These are phyloP conservation scores for Actinemys pallida DNA, from an alignment of 2,113 vertebrate genomes.

Conservation along the genomic window DNA sequence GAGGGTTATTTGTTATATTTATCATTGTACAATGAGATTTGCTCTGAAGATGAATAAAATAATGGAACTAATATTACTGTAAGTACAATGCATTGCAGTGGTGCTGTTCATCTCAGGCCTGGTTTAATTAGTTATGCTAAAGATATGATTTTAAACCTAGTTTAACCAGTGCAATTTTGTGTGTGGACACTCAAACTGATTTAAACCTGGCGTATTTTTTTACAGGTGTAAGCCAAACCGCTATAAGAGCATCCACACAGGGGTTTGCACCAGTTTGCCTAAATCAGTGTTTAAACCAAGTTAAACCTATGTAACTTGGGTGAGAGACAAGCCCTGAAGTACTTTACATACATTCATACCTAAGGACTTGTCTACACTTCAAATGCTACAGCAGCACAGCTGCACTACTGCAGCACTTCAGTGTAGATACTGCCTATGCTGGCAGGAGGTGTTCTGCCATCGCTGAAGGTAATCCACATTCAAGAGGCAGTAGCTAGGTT, in stretches of 20 bases:
- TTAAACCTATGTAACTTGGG: neutral
- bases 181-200: neutral
- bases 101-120: neutral
- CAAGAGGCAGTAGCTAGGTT: neutral
- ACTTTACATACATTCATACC: neutral
- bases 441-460: neutral
- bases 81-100: neutral
- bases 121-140: neutral
- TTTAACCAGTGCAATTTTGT: neutral
- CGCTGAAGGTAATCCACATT: neutral
- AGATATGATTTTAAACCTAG: neutral
- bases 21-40: conserved; percentile 15
- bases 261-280: neutral
- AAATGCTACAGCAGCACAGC: neutral
- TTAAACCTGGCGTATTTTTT: neutral
- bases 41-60: conserved; percentile 56
- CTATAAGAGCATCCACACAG: neutral
- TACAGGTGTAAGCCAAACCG: neutral
- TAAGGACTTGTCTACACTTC: neutral
- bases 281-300: neutral
- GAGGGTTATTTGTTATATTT: conserved; percentile 54
- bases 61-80: conserved; percentile 6
- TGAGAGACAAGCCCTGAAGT: neutral
- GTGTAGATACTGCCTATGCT: neutral
- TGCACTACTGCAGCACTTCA: neutral